phyloP scores from a whole-genome alignment of 2,888 invertebrate genomes.

The Harmothoe impar region DNA sequence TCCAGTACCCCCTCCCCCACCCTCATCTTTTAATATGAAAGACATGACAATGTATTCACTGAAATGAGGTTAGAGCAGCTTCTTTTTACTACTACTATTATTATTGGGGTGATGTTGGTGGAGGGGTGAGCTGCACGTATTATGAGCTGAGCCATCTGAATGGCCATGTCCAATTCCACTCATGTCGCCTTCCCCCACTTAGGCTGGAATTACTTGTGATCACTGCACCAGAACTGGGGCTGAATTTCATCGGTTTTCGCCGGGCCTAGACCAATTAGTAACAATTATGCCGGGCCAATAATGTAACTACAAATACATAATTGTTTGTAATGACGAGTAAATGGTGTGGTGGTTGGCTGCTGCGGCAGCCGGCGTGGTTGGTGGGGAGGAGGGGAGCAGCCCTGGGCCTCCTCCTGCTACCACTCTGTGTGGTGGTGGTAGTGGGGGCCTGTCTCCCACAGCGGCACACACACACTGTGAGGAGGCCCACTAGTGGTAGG shows the following conservation, averaged over 20 bases:
- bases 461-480: background rate
- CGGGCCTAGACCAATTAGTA: slow-evolving; percentile 46
- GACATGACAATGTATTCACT: too few relatives aligned
- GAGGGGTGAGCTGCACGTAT: background rate
- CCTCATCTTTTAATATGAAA: too few relatives aligned
- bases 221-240: slow-evolving; percentile 58
- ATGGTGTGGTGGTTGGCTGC: slow-evolving; percentile 34
- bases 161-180: slow-evolving; percentile 41
- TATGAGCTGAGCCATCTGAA: background rate
- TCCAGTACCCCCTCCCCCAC: too few relatives aligned
- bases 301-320: slow-evolving; percentile 62
- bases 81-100: too few relatives aligned
- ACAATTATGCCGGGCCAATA: slow-evolving; percentile 55
- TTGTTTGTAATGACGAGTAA: slow-evolving; percentile 61
- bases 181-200: slow-evolving; percentile 54
- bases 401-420: background rate
- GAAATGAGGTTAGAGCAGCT: too few relatives aligned
- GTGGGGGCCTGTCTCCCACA: background rate
- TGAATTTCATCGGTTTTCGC: slow-evolving; percentile 61
- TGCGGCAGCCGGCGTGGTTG: slow-evolving; percentile 44
- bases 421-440: background rate
- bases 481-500: background rate
- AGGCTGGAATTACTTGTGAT: slow-evolving; percentile 56
- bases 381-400: background rate
- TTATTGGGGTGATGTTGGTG: too few relatives aligned